Evolutionary conservation across 2,797 vertebrate genomes (phyloP), one percentile per base, ranked within the genome.

Genomic region (Tachyglossus aculeatus): DNA sequence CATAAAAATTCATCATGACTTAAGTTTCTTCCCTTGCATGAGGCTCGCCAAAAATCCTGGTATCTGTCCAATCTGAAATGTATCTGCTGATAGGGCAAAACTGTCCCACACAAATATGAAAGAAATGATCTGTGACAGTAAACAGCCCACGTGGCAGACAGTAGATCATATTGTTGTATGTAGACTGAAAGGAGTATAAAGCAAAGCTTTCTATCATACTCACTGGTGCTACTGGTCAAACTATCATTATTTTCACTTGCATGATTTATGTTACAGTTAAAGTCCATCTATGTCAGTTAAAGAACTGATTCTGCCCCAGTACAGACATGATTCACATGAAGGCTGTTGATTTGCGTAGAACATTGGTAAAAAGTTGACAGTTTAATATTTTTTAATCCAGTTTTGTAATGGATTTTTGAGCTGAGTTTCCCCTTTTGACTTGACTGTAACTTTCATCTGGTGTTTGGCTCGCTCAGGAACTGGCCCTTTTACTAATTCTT

Each of bases 31-130:
- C n/a, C 18, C 12, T 48, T 15, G 31, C 24, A 47, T 7, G 16
- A 48, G 45, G 31, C 27, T 31, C 5, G n/a, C 25, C 27, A 29
- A 48, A 15, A 48, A 21, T 10, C 25, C 34, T 61, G 62, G 40
- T 50, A 31, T 48, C 24, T 38, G 22, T 71, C 59, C 24, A 41
- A 41, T 72, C 34, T 74, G 51, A 54, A 54, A 41, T 43, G 59
- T 50, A 66, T 80, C 71, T 80, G 71, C 56, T 85, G 62, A 74
- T 51, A 57, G 3, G 66, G 71, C 65, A 73, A 69, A 77, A 71
- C 48, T 80, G 61, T 60, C 80, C 82, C 71, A 85, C 59, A 1
- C 76, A 85, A 71, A 67, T 75, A 81, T 80, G 73, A 60, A 60
- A 85, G 80, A 83, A 75, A 80, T 83, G 39, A 75, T 48, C 71